phyloP scores from a whole-genome alignment of 2,888 invertebrate species.

The Monochamus alternatus region DNA sequence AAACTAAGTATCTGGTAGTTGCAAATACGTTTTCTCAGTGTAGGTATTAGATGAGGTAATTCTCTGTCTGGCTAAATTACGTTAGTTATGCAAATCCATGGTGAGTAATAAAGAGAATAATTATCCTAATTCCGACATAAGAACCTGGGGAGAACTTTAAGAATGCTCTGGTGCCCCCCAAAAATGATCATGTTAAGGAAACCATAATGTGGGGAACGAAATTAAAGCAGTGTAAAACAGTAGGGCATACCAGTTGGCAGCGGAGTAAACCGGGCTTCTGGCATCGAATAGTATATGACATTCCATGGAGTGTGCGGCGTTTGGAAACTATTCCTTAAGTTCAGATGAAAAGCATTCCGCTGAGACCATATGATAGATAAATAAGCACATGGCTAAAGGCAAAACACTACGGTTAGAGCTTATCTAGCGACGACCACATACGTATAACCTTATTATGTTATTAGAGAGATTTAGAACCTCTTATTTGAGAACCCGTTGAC shows the following conservation, averaged over 20 bases:
- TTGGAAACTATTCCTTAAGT: slow-evolving; percentile 70
- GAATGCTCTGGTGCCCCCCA: background rate
- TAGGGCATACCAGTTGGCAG: slow-evolving; percentile 38
- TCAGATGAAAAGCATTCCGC: slow-evolving; percentile 71
- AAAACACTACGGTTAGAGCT: slow-evolving; percentile 63
- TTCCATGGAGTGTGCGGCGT: slow-evolving; percentile 69
- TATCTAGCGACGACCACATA: slow-evolving; percentile 56
- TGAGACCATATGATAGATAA: slow-evolving; percentile 69
- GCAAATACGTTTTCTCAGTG: too few relatives aligned
- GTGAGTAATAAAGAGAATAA: background rate
- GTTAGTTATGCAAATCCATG: background rate
- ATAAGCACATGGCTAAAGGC: slow-evolving; percentile 68
- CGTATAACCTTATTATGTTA: slow-evolving; percentile 46
- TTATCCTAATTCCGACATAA: background rate
- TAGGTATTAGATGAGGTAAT: too few relatives aligned
- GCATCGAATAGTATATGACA: slow-evolving; percentile 68
- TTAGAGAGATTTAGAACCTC: too few relatives aligned
- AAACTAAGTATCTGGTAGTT: too few relatives aligned
- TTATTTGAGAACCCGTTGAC: too few relatives aligned
- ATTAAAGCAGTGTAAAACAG: slow-evolving; percentile 47
- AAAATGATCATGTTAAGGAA: slow-evolving; percentile 4
- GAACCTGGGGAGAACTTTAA: background rate
- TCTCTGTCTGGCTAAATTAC: background rate
- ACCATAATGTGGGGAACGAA: slow-evolving; percentile 16
- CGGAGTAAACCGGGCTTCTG: slow-evolving; percentile 49